Percentiles rank a stretch among this genome's conserved stretches.
Conservation (phyloP, 2,888 invertebrate genomes). For the Ariolimax columbianus region DNA sequence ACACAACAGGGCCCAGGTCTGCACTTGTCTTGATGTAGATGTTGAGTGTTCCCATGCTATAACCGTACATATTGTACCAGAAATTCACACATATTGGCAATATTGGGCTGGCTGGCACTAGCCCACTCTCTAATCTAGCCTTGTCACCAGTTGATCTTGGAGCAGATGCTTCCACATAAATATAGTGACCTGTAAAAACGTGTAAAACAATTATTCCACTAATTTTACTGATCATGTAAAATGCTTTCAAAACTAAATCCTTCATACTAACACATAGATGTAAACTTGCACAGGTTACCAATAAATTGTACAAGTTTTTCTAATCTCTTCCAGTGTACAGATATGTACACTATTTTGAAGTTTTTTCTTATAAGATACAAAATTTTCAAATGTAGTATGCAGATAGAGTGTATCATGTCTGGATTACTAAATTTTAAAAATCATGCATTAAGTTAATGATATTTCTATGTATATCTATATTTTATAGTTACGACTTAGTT, state of each 20-base stretch:
- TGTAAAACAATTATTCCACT: no score
- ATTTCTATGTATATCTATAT: no score
- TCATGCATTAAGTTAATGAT: no score
- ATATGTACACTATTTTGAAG: no score
- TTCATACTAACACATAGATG: not conserved
- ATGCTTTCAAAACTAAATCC: not conserved
- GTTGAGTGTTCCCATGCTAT: slow-evolving; percentile 62
- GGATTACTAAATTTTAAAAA: no score
- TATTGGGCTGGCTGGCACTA: slow-evolving; percentile 55
- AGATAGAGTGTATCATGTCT: no score
- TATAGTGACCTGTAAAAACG: slow-evolving; percentile 81
- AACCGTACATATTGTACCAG: slow-evolving; percentile 73
- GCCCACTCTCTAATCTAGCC: slow-evolving; percentile 69
- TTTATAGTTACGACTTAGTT: no score
- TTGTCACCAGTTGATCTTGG: slow-evolving; percentile 82
- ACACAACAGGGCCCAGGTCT: slow-evolving; percentile 55
- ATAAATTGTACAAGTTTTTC: no score
- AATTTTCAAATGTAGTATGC: no score
- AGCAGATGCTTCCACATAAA: slow-evolving; percentile 79
- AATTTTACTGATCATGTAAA: slow-evolving; percentile 34
- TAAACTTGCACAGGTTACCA: not conserved
- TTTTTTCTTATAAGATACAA: no score
- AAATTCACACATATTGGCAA: slow-evolving; percentile 65
- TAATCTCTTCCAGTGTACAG: no score
- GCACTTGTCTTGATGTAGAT: slow-evolving; percentile 57